phyloP scores from a whole-genome alignment of 92 coral and sea anemone genomes.

The Porites evermanni region DNA sequence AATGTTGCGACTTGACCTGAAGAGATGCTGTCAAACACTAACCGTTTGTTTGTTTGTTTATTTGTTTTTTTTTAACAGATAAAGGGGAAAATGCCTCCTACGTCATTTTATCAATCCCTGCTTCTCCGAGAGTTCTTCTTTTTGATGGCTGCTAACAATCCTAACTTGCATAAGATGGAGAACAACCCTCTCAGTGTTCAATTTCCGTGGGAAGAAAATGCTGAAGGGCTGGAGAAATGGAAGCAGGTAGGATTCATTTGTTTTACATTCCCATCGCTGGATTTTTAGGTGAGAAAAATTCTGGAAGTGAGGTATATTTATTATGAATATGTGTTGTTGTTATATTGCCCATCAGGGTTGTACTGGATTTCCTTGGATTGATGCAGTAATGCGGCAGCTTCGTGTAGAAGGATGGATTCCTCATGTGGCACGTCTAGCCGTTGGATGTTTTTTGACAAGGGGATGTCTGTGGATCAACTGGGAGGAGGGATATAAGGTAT shows the following conservation, averaged over 20 bases:
- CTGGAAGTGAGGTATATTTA: too few species aligned
- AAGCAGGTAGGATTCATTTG: conserved; percentile 60
- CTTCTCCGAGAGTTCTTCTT: conserved; percentile 75
- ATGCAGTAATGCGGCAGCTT: conserved; percentile 81
- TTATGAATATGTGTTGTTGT: not conserved
- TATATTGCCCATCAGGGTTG: conserved; percentile 45
- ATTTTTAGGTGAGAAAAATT: too few species aligned
- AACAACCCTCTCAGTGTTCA: conserved; percentile 71
- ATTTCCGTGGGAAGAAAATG: conserved; percentile 83
- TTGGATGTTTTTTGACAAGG: too few species aligned
- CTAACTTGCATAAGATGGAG: conserved; percentile 67
- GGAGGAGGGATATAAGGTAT: conserved; percentile 81
- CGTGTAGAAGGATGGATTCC: too few species aligned
- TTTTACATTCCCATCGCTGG: not conserved
- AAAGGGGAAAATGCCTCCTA: conserved; percentile 55
- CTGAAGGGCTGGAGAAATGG: conserved; percentile 62
- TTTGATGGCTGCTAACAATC: conserved; percentile 54
- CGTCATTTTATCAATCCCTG: conserved; percentile 50
- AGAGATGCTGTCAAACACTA: too few species aligned
- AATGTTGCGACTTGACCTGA: too few species aligned
- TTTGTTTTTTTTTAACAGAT: conserved; percentile 18
- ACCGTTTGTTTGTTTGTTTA: not conserved
- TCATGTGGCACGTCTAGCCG: too few species aligned
- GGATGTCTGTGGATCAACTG: too few species aligned
- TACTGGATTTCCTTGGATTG: conserved; percentile 92